Evolutionary conservation across 1,140 invertebrate species (phyloP).

Genomic region (Zaprionus tsacasi): DNA sequence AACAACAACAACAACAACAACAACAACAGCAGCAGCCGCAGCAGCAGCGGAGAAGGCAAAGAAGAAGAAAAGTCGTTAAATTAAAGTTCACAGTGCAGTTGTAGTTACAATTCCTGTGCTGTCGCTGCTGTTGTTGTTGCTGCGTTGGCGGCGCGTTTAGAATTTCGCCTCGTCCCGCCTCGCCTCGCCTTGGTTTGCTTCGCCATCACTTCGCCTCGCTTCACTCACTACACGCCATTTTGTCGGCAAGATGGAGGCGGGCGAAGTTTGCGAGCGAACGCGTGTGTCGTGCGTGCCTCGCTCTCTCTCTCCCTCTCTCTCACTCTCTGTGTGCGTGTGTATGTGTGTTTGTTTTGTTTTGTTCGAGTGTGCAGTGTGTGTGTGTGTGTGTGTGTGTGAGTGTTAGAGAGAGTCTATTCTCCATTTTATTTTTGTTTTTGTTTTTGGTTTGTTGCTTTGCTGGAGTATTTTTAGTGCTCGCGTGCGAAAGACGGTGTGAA

Average conservation of each 20-base stretch:
- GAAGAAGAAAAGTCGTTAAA: conserved; percentile 22
- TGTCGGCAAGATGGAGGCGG: conserved; percentile 7
- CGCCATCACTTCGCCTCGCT: too few relatives aligned
- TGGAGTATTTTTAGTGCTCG: conserved; percentile 72
- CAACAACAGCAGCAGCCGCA: conserved; percentile 2
- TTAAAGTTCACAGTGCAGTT: conserved; percentile 15
- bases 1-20: conserved; percentile 11
- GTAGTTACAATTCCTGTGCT: not conserved
- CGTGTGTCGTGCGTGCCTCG: conserved; percentile 33
- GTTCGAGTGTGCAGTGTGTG: conserved; percentile 9
- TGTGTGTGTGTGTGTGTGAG: conserved; percentile 15
- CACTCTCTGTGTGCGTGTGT: conserved; percentile 14
- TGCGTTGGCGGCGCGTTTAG: conserved; percentile 23
- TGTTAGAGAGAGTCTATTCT: conserved; percentile 11
- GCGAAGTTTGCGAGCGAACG: conserved; percentile 6
- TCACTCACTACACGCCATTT: too few relatives aligned
- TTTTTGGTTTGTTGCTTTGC: conserved; percentile 8
- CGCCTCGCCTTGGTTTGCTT: not conserved
- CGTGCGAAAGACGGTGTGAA: conserved; percentile 66
- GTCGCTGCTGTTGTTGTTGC: conserved; percentile 13
- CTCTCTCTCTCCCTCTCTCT: conserved; percentile 22
- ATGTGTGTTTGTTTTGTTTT: conserved; percentile 30
- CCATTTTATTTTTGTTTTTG: conserved; percentile 20
- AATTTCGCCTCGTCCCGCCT: conserved; percentile 27
- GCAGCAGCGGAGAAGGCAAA: conserved; percentile 10